Conservation (phyloP, 2,113 vertebrate genomes). For the Chascanopsetta lugubris region DNA sequence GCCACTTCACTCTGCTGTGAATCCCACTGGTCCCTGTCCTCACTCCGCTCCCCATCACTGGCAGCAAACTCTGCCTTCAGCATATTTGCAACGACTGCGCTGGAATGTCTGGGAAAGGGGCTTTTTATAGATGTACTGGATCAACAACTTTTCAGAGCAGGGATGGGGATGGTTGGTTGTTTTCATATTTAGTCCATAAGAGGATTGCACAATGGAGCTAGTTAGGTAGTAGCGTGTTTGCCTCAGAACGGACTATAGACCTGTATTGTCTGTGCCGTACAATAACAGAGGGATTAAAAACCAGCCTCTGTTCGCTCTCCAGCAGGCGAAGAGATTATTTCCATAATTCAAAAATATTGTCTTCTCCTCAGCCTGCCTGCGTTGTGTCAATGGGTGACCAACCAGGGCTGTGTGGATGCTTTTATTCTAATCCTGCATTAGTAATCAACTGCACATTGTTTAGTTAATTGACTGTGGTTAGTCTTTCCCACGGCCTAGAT, state of each 20-base stretch:
- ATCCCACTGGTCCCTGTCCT: conserved; percentile 44
- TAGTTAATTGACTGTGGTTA: conserved; percentile 50
- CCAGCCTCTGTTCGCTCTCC: conserved; percentile 54
- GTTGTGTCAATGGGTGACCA: conserved; percentile 34
- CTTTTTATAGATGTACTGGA: conserved; percentile 73
- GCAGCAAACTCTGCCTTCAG: conserved; percentile 36
- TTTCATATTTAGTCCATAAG: conserved; percentile 66
- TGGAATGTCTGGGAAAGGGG: conserved; percentile 75
- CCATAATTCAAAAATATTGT: conserved; percentile 48
- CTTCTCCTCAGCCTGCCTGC: conserved; percentile 36
- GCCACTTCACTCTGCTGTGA: conserved; percentile 21
- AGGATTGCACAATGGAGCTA: conserved; percentile 68
- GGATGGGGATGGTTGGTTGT: conserved; percentile 48
- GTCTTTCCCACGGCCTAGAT: conserved; percentile 69
- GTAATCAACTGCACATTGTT: conserved; percentile 65
- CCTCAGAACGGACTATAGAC: conserved; percentile 44
- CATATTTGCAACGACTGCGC: conserved; percentile 56
- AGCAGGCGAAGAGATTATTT: conserved; percentile 59
- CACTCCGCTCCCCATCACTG: conserved; percentile 5
- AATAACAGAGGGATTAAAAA: conserved; percentile 63
- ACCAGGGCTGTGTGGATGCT: conserved; percentile 50
- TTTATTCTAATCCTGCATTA: conserved; percentile 57
- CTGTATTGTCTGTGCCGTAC: conserved; percentile 53
- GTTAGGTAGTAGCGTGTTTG: conserved; percentile 54
- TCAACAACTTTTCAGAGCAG: conserved; percentile 52